Evolutionary conservation across 2,113 vertebrate species (phyloP).

Genomic region (Boulengeromyrus knoepffleri): DNA sequence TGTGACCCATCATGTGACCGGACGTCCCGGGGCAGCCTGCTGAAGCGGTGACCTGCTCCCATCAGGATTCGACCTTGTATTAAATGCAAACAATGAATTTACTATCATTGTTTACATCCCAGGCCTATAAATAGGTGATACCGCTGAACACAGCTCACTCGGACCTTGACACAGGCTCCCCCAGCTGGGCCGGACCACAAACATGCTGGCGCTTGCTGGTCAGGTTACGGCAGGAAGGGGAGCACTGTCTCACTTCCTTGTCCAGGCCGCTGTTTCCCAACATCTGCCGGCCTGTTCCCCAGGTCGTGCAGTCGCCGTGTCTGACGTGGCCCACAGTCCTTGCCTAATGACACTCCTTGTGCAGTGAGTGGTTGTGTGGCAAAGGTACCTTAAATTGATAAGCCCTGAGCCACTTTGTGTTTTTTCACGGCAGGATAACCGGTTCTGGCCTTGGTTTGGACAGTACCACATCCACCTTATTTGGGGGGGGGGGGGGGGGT

Average conservation of each 20-base stretch:
- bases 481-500: slow-evolving; percentile 20
- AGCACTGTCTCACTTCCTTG: slow-evolving; percentile 34
- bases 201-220: neutral
- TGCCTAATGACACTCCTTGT: slow-evolving; percentile 74
- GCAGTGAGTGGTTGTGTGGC: slow-evolving; percentile 62
- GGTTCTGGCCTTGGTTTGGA: neutral
- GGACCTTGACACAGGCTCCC: neutral
- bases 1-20: neutral
- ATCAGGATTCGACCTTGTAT: neutral
- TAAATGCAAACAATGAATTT: neutral
- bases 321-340: slow-evolving; percentile 82
- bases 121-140: neutral
- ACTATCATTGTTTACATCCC: neutral
- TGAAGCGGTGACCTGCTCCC: neutral
- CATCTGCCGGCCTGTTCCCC: slow-evolving; percentile 82
- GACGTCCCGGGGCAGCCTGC: neutral
- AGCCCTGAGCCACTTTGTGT: neutral
- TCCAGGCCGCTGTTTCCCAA: slow-evolving; percentile 78
- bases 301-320: slow-evolving; percentile 79
- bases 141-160: neutral
- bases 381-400: slow-evolving; percentile 38
- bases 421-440: neutral
- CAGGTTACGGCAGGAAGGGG: slow-evolving; percentile 57
- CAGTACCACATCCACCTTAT: slow-evolving; percentile 15
- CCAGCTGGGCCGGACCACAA: neutral